Percentiles rank a stretch among this genome's conserved stretches.
phyloP scores from a whole-genome alignment of 2,797 vertebrate genomes.

The Sebastes minor region DNA sequence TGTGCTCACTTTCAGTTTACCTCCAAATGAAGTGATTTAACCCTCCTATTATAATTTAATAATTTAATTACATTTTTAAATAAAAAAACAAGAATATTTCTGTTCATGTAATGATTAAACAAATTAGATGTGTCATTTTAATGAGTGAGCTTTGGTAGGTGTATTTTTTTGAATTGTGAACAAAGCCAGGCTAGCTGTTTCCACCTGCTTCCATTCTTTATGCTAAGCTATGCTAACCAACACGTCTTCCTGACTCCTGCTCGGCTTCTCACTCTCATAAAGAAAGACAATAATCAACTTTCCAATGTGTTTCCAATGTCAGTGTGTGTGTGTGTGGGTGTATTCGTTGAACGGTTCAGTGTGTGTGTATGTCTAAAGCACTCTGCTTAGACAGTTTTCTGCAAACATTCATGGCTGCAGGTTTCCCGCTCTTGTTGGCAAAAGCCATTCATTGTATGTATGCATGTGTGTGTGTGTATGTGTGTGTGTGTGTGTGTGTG shows the following conservation, averaged over 20 bases:
- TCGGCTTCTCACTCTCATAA: background rate
- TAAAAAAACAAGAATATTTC: background rate
- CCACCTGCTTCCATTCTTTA: background rate
- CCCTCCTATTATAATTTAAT: too few species aligned
- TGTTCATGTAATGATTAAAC: background rate
- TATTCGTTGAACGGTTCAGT: background rate
- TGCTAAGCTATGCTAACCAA: background rate
- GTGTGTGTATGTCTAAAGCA: background rate
- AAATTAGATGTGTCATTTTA: background rate
- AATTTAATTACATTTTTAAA: too few species aligned
- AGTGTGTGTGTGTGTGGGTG: background rate
- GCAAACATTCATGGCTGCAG: background rate
- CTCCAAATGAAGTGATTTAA: background rate
- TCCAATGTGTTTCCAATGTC: background rate
- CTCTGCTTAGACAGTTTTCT: background rate
- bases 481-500: slow-evolving; percentile 14
- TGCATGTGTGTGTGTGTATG: background rate
- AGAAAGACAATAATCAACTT: background rate
- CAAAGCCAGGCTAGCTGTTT: background rate
- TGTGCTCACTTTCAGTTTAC: background rate
- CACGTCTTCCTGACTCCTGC: background rate
- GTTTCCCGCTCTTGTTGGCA: slow-evolving; percentile 20
- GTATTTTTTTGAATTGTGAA: background rate
- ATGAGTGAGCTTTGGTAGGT: background rate
- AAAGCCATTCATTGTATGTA: slow-evolving; percentile 15